Base-by-base conservation (phyloP, 1,140 invertebrate genomes). In the Drosophila oshimai region DNA sequence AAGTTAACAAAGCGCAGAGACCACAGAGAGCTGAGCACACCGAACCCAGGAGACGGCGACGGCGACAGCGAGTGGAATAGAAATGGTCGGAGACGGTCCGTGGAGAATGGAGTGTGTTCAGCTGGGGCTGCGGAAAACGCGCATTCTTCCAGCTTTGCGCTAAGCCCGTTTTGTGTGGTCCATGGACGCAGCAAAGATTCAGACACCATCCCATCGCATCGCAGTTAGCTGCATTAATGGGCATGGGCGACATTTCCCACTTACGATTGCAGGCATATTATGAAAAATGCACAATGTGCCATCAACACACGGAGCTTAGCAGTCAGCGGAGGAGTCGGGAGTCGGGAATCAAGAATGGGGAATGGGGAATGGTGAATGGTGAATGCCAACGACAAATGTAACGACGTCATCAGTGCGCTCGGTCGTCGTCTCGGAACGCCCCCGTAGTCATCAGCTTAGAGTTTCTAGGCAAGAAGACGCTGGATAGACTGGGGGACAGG, bases 271-370 rank as follows among this genome's bases (percentile, higher is more conserved):
- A 62, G 53, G 45, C 39, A 68, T 67, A 68, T 70, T 76, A 87
- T 87, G 77, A 88, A 78, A 88, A 88, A 88, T 88, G 83, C 74
- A 79, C 55, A 78, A 58, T 64, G 83, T 74, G 46, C 68, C 70
- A 71, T 87, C 83, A 83, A 51, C 77, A 88, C 60, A 62, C 64
- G n/a, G 37, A 54, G 62, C 62, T 69, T 60, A 60, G 26, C 24
- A 26, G 33, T n/a, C n/a, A n/a, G 18, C 12, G 18, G 10, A 28
- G 24, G n/a, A n/a, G n/a, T n/a, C n/a, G n/a, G n/a, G n/a, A n/a
- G n/a, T n/a, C n/a, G n/a, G n/a, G n/a, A n/a, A 36, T 20, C 22
- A 44, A 57, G 7, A 5, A 15, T 4, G 10, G 9, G 13, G n/a
- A n/a, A 28, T 7, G 18, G 28, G 20, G 50, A n/a, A n/a, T n/a